phyloP scores from a whole-genome alignment of 2,888 invertebrate species.

The Homarus gammarus region DNA sequence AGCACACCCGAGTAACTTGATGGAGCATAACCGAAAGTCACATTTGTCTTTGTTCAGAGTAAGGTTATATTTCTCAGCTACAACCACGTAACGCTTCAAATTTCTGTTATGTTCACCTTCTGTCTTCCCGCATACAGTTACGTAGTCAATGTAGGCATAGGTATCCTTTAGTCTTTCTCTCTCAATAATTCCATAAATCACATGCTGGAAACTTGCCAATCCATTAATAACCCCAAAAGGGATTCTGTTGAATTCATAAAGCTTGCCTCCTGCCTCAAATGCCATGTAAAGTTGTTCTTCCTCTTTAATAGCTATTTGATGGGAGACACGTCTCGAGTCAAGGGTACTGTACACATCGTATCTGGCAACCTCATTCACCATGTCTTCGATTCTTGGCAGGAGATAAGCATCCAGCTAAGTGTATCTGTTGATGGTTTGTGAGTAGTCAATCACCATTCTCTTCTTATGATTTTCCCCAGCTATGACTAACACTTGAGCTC shows the following conservation, averaged over 20 bases:
- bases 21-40: background rate
- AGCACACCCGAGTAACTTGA: slow-evolving; percentile 10
- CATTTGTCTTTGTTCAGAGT: background rate
- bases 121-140: slow-evolving; percentile 3
- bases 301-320: slow-evolving; percentile 43
- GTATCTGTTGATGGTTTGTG: background rate
- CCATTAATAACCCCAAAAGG: no score
- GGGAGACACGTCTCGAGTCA: slow-evolving; percentile 64
- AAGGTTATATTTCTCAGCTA: slow-evolving; percentile 9
- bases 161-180: slow-evolving; percentile 26
- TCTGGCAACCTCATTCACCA: slow-evolving; percentile 34
- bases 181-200: slow-evolving; percentile 50
- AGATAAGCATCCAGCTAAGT: slow-evolving; percentile 33
- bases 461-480: slow-evolving; percentile 1
- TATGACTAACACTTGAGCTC: slow-evolving; percentile 43
- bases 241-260: slow-evolving; percentile 55
- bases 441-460: slow-evolving; percentile 39
- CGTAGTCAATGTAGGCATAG: slow-evolving; percentile 23
- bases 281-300: slow-evolving; percentile 64
- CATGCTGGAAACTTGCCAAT: slow-evolving; percentile 55
- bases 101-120: slow-evolving; percentile 30
- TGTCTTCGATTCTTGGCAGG: slow-evolving; percentile 57
- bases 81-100: background rate
- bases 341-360: slow-evolving; percentile 68
- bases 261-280: slow-evolving; percentile 57